These are phyloP conservation scores for Probaryconus sp. DNA, from an alignment of 1,140 invertebrate genomes.

Conservation along the genomic window DNA sequence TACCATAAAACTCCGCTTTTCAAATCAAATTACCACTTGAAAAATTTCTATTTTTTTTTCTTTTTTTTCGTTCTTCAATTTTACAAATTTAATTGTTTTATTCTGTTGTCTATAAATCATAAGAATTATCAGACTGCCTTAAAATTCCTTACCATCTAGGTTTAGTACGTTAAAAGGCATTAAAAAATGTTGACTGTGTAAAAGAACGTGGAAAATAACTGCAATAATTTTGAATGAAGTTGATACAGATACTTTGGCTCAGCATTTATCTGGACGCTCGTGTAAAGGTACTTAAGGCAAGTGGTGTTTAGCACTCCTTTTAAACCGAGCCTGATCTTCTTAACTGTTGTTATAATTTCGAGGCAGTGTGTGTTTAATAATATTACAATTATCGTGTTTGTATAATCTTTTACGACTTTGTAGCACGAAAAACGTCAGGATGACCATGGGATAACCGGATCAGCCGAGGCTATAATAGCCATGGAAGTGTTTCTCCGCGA, in stretches of 20 bases:
- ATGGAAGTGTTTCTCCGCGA: constrained; percentile 62
- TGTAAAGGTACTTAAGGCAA: constrained; percentile 21
- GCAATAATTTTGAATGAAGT: not conserved
- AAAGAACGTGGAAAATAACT: not conserved
- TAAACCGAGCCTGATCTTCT: constrained; percentile 19
- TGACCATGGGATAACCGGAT: constrained; percentile 53
- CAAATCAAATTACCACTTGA: no score
- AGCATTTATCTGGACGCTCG: not conserved
- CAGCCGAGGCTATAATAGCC: constrained; percentile 45
- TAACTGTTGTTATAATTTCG: constrained; percentile 43
- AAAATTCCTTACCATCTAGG: no score
- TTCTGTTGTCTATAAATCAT: no score
- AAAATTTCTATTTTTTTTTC: no score
- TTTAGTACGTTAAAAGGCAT: no score
- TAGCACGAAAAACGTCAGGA: constrained; percentile 40
- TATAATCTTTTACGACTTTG: constrained; percentile 55
- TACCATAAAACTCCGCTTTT: constrained; percentile 1
- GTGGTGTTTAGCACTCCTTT: constrained; percentile 23
- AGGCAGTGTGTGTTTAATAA: constrained; percentile 44
- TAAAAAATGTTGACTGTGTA: not conserved
- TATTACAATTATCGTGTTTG: constrained; percentile 51
- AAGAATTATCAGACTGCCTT: no score
- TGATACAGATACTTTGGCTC: no score
- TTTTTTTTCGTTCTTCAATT: no score
- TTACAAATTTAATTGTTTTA: no score